Evolutionary conservation across 2,888 invertebrate species (phyloP), one percentile per base, ranked within the genome.

Genomic region (Eupsilia transversa): DNA sequence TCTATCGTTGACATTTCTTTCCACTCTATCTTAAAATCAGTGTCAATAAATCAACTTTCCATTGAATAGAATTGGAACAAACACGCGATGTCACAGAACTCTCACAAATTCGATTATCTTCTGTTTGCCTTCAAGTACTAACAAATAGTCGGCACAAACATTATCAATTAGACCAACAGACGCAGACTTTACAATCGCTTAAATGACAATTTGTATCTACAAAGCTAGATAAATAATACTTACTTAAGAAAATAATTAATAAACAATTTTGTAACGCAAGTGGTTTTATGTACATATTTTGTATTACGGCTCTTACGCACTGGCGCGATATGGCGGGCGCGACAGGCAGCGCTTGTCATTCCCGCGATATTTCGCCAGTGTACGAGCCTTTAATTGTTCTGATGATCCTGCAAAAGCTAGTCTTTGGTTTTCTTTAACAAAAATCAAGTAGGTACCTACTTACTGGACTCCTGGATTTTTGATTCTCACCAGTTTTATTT

Each of bases 91-190:
- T 72, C 74, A 46, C 49, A 49, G 59, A 49, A 57, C 57, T 69
- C 68, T 72, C 57, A 59, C 43, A 60, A 65, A 85, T 54, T 82
- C 56, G 38, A 83, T 85, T 77, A 82, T 54, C 61, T 73, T 67
- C 35, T 77, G 67, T 85, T 85, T 70, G 63, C 27, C 20, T 12
- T 61, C 71, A 72, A 79, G 69, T 66, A 66, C 35, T 27, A 54
- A 61, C 72, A 76, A 84, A 72, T 70, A 60, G 33, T 30, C 35
- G 3, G 54, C 52, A 46, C 74, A 66, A 84, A 80, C 68, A 69
- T 54, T 66, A 69, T 46, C 35, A 72, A 72, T 83, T 43, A 80
- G 52, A 70, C n/a, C 59, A 64, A 77, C 78, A 77, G 20, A 54
- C 30, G 17, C n/a, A 66, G 61, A 56, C 57, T 85, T 68, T 38